These are phyloP conservation scores for Crax fasciolata DNA, from an alignment of 2,797 vertebrate genomes.

Conservation along the genomic window DNA sequence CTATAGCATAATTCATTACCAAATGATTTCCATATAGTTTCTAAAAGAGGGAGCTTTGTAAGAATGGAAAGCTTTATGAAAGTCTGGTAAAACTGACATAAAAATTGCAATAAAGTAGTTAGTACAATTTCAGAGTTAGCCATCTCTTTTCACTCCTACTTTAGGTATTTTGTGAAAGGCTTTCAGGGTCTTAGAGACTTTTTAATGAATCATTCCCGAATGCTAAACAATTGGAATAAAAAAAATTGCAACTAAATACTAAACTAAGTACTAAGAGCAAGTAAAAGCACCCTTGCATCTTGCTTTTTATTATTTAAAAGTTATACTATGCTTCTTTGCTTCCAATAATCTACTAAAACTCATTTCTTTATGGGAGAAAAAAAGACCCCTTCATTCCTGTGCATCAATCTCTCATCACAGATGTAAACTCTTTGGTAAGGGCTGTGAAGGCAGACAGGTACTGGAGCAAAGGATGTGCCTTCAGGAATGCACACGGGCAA, in stretches of 20 bases:
- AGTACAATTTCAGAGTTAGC: conserved; percentile 11
- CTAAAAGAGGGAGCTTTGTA: conserved; percentile 24
- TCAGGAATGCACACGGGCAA: background rate
- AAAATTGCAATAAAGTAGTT: conserved; percentile 47
- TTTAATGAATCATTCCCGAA: background rate
- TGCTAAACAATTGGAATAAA: conserved; percentile 22
- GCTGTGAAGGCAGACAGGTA: background rate
- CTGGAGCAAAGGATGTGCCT: background rate
- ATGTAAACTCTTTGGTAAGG: background rate
- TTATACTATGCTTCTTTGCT: background rate
- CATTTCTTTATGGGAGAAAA: background rate
- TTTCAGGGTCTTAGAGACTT: conserved; percentile 1
- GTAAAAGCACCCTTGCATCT: conserved; percentile 13
- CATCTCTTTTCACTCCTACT: conserved; percentile 44
- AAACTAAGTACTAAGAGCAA: conserved; percentile 9
- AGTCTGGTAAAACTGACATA: conserved; percentile 7
- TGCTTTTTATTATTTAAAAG: conserved; percentile 11
- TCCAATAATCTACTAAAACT: background rate
- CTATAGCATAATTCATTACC: conserved; percentile 4
- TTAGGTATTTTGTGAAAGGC: conserved; percentile 45
- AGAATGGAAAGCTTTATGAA: conserved; percentile 35
- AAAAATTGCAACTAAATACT: conserved; percentile 20
- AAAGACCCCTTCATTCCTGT: background rate
- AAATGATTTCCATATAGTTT: conserved; percentile 51
- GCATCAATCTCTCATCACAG: conserved; percentile 11